phyloP scores from a whole-genome alignment of 2,113 vertebrate species.

The Alouatta palliata region DNA sequence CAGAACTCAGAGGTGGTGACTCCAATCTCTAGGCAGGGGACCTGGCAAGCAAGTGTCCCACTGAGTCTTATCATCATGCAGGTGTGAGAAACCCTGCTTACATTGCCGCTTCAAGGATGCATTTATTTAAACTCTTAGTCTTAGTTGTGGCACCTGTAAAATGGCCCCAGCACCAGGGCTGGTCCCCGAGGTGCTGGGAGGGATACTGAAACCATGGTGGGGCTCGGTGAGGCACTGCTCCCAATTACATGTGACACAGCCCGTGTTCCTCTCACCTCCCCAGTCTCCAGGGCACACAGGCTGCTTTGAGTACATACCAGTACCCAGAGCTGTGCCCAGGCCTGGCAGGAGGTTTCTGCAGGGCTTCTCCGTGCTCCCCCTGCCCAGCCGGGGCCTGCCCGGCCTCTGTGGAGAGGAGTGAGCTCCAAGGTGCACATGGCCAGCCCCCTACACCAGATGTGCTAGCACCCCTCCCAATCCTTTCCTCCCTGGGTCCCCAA shows the following conservation, averaged over 20 bases:
- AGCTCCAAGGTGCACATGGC: neutral
- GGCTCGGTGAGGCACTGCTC: neutral
- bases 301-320: neutral
- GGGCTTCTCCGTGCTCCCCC: no score
- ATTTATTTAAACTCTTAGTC: neutral
- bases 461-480: neutral
- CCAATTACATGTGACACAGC: rapidly evolving
- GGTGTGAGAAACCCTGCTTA: neutral
- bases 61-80: neutral
- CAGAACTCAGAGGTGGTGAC: neutral
- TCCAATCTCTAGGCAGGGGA: neutral
- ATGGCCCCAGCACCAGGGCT: neutral
- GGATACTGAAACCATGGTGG: neutral
- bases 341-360: rapidly evolving
- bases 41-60: neutral
- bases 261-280: neutral
- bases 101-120: neutral
- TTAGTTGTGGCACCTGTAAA: neutral
- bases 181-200: neutral
- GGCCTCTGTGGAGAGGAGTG: neutral
- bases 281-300: rapidly evolving
- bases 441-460: rapidly evolving
- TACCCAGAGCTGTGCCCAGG: neutral
- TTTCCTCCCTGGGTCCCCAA: no score
- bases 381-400: neutral